Percentiles rank a stretch among this genome's conserved stretches.
Conservation (phyloP, 2,113 vertebrate genomes). For the Orthonyx spaldingii region DNA sequence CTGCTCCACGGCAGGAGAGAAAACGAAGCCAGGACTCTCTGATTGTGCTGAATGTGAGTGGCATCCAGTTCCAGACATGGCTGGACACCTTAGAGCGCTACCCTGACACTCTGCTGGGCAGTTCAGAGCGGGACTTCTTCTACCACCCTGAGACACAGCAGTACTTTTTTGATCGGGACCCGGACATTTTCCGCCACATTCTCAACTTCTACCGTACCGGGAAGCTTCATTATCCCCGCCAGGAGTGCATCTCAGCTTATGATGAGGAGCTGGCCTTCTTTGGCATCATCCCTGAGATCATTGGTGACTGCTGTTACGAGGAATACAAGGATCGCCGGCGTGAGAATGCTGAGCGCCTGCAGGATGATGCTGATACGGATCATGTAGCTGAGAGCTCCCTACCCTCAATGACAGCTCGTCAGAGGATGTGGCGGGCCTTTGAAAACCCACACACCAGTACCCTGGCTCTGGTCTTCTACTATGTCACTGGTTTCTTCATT, state of each 20-base stretch:
- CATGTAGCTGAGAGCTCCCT: constrained; percentile 69
- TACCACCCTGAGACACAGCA: constrained; percentile 90
- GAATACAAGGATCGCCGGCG: constrained; percentile 94
- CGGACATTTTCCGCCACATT: constrained; percentile 94
- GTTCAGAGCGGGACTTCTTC: constrained; percentile 94
- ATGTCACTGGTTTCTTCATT: constrained; percentile 98
- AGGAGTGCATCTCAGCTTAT: constrained; percentile 94
- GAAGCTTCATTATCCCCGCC: constrained; percentile 92
- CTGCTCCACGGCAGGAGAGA: constrained; percentile 79
- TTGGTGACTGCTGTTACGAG: constrained; percentile 97
- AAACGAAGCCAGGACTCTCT: constrained; percentile 81
- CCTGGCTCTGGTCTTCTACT: constrained; percentile 95
- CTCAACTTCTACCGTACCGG: constrained; percentile 97
- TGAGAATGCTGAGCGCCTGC: constrained; percentile 90
- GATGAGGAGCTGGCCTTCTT: constrained; percentile 96
- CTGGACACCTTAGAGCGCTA: constrained; percentile 91
- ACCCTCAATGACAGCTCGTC: constrained; percentile 79
- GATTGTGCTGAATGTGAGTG: constrained; percentile 92
- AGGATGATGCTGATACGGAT: constrained; percentile 88
- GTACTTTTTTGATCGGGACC: constrained; percentile 97
- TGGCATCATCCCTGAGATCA: constrained; percentile 93
- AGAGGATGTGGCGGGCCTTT: constrained; percentile 93
- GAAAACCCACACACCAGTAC: constrained; percentile 98
- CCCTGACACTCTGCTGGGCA: constrained; percentile 94
- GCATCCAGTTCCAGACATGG: constrained; percentile 93